Evolutionary conservation across 2,888 invertebrate species (phyloP), one percentile per base, ranked within the genome.

Genomic region (Polylopha cassiicola): DNA sequence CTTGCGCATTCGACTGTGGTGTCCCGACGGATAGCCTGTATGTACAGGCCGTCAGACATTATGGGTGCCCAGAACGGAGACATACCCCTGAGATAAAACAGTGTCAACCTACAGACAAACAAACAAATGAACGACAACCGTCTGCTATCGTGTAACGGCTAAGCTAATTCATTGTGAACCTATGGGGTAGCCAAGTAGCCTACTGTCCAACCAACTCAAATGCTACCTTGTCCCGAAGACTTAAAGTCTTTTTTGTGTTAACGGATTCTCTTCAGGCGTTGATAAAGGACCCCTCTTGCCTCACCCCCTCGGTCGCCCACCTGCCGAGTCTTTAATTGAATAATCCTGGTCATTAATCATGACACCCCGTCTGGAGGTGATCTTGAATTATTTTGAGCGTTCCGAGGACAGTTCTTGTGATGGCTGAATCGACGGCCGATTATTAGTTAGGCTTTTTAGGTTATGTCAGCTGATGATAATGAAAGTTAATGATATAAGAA

Each of bases 321-420:
- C 81, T 80, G 77, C 68, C 65, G 67, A 70, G 75, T 75, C 77
- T 77, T 84, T 85, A 85, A 86, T 86, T 86, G 81, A 86, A 86
- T 86, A 85, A 86, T 85, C 81, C 72, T 65, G 62, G 72, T 80
- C 85, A 86, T 86, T 86, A 85, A 86, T 86, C 85, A 86, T 80
- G 70, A 61, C 59, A 57, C 61, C 65, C 67, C 67, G 74, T 74
- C 82, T 82, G 79, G 69, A 75, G 68, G 68, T 76, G 79, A 82
- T 74, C 73, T 74, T 65, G 69, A 74, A 78, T 81, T 76, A 79
- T 79, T 81, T 80, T 74, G 69, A 73, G 63, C 65, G 61, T 66
- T 48, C 67, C 58, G 26, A 37, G 36, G 36, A 37, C 39, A 30
- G 32, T 41, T 41, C 44, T 34, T 33, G 36, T 22, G 34, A 18